These are phyloP conservation scores for Alces alces DNA, from an alignment of 2,113 vertebrate species.

Conservation along the genomic window DNA sequence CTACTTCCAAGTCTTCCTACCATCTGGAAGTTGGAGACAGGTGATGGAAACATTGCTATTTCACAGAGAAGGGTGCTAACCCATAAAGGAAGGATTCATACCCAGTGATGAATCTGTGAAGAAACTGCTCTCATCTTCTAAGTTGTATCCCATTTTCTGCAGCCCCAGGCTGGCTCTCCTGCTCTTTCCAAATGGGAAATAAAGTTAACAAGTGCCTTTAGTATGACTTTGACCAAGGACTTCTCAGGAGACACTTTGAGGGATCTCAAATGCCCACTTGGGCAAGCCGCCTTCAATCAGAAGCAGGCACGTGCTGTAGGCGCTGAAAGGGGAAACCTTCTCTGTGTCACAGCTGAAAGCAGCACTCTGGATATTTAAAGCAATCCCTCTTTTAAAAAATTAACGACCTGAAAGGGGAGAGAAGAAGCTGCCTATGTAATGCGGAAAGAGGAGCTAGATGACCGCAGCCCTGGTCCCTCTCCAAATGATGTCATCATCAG, in stretches of 20 bases:
- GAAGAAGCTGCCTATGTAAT: conserved; percentile 78
- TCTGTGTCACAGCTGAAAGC: conserved; percentile 78
- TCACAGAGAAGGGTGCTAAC: background rate
- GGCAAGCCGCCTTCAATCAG: conserved; percentile 55
- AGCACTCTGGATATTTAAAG: conserved; percentile 80
- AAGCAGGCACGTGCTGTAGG: conserved; percentile 52
- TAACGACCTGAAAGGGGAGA: conserved; percentile 82
- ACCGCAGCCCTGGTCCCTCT: conserved; percentile 78
- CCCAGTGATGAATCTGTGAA: background rate
- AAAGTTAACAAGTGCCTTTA: conserved; percentile 43
- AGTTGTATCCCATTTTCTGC: background rate
- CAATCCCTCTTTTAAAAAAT: conserved; percentile 81
- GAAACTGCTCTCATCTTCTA: background rate
- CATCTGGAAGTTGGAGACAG: background rate
- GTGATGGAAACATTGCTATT: background rate
- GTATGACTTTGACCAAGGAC: conserved; percentile 68
- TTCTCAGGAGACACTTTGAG: conserved; percentile 18
- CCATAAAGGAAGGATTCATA: background rate
- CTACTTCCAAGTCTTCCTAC: background rate
- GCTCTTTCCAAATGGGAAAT: conserved; percentile 24
- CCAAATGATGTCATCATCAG: conserved; percentile 80
- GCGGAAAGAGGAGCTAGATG: conserved; percentile 77
- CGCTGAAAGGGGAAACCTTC: conserved; percentile 75
- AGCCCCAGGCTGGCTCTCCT: background rate
- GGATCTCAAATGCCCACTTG: conserved; percentile 56